Conservation (phyloP, 2,797 vertebrate genomes). For the Micromesistius poutassou region DNA sequence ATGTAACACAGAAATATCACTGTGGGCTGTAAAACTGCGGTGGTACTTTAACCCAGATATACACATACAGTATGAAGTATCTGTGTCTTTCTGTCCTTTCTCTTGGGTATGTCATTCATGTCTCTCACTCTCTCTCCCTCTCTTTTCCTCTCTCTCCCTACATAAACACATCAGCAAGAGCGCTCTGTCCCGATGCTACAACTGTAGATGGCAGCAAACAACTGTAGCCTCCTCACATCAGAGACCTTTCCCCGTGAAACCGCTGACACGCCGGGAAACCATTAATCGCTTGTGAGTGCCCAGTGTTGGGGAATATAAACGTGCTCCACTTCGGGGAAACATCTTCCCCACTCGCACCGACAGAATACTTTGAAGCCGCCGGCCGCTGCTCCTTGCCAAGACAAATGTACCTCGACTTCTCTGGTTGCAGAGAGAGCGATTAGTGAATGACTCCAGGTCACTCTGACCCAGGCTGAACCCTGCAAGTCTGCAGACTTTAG, state of each 20-base stretch:
- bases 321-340: neutral
- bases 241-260: neutral
- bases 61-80: too few relatives aligned
- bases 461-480: slow-evolving; percentile 57
- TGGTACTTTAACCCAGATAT: neutral
- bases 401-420: neutral
- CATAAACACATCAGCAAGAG: neutral
- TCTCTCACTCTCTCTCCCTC: neutral
- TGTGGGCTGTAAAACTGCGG: too few relatives aligned
- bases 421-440: neutral
- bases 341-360: neutral
- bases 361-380: neutral
- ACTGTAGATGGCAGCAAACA: slow-evolving; percentile 72
- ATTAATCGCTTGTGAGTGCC: neutral
- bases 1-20: too few relatives aligned
- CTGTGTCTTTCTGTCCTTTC: neutral
- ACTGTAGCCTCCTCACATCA: slow-evolving; percentile 36
- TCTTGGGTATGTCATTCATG: neutral
- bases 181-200: slow-evolving; percentile 37
- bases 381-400: neutral
- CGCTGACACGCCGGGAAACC: neutral
- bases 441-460: slow-evolving; percentile 35
- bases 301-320: neutral
- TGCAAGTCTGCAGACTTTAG: slow-evolving; percentile 42
- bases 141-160: neutral